Percentiles rank a stretch among this genome's conserved stretches.
Conservation (phyloP, 2,797 vertebrate genomes). For the Phyllotis vaccarum region DNA sequence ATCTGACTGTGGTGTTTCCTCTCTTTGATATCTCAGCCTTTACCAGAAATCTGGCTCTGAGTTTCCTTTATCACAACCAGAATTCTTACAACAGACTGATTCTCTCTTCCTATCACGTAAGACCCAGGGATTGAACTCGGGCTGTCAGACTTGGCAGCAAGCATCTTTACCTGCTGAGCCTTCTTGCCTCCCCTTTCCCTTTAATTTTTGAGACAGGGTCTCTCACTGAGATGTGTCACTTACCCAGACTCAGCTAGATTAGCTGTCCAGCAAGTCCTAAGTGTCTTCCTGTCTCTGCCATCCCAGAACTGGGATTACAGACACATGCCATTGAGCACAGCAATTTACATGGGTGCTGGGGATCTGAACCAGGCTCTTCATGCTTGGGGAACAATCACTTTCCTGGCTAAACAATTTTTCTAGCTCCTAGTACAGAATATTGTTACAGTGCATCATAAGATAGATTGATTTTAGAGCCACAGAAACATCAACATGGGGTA, state of each 20-base stretch:
- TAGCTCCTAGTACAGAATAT: neutral
- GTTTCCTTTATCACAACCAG: too few species aligned
- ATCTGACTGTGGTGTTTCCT: too few species aligned
- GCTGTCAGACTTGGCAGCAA: neutral
- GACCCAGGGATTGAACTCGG: neutral
- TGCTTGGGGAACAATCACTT: neutral
- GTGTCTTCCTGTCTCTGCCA: neutral
- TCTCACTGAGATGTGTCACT: neutral
- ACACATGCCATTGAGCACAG: neutral
- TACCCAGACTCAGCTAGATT: neutral
- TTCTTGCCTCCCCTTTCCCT: too few species aligned
- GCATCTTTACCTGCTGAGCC: neutral
- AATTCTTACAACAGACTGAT: too few species aligned
- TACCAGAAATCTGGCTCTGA: too few species aligned
- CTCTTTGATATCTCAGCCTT: too few species aligned
- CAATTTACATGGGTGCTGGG: too few species aligned
- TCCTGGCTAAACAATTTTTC: neutral
- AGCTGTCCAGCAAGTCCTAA: neutral
- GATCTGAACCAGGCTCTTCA: neutral
- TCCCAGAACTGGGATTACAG: neutral
- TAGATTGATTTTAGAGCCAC: conserved; percentile 27
- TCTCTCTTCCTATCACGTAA: neutral
- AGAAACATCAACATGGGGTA: conserved; percentile 19
- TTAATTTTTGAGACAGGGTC: neutral
- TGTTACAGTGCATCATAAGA: conserved; percentile 49